These are phyloP conservation scores for Elegia similella DNA, from an alignment of 2,888 invertebrate species.

Conservation along the genomic window DNA sequence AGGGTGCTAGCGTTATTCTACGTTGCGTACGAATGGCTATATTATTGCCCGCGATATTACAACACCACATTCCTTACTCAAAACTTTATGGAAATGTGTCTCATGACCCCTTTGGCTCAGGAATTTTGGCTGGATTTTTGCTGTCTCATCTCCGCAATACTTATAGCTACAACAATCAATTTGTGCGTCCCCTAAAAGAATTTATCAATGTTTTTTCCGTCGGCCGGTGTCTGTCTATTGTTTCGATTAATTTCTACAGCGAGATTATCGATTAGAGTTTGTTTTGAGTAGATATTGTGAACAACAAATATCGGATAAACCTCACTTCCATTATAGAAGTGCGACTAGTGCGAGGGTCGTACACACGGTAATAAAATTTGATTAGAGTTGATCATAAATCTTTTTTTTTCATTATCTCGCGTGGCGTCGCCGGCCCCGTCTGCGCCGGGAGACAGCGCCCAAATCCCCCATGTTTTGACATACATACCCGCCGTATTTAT, in stretches of 20 bases:
- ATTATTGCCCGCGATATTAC: constrained; percentile 66
- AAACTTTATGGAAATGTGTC: constrained; percentile 72
- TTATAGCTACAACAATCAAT: constrained; percentile 9
- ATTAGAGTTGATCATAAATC: constrained; percentile 79
- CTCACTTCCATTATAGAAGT: constrained; percentile 44
- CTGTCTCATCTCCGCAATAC: constrained; percentile 28
- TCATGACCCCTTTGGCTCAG: constrained; percentile 67
- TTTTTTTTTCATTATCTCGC: constrained; percentile 76
- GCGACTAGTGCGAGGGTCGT: constrained; percentile 47
- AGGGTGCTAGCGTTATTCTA: constrained; percentile 50
- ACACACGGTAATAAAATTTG: constrained; percentile 73
- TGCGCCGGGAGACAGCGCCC: constrained; percentile 55
- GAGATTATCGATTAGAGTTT: constrained; percentile 12
- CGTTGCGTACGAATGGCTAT: constrained; percentile 65
- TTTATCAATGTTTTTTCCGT: neutral
- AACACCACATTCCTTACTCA: constrained; percentile 61
- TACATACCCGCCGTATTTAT: constrained; percentile 72
- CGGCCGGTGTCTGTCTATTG: neutral
- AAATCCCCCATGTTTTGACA: constrained; percentile 79
- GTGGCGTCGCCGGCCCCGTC: constrained; percentile 51
- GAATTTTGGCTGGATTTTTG: constrained; percentile 61
- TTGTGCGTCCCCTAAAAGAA: neutral
- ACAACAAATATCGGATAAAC: constrained; percentile 49
- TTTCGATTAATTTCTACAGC: neutral
- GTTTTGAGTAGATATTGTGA: constrained; percentile 37